Percentiles rank a stretch among this genome's conserved stretches.
Evolutionary conservation across 2,888 invertebrate species (phyloP).

Genomic region (Chymomyza amoena): DNA sequence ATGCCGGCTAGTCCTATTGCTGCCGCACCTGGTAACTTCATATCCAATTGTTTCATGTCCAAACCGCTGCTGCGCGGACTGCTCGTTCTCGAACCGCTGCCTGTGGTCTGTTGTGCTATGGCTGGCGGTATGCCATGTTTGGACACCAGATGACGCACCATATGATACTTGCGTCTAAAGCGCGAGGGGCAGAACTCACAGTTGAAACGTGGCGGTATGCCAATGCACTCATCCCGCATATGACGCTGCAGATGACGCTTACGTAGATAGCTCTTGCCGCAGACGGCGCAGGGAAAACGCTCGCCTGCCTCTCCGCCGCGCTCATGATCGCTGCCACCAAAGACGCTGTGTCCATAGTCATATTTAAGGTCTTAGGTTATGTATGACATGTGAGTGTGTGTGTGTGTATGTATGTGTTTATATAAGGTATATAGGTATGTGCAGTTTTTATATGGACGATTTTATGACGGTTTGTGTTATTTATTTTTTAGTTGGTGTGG

Average conservation of each 20-base stretch:
- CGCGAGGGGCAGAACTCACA: conserved; percentile 80
- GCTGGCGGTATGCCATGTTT: conserved; percentile 77
- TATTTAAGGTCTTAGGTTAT: conserved; percentile 40
- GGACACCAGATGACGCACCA: conserved; percentile 79
- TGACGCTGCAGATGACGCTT: conserved; percentile 83
- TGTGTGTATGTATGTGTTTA: conserved; percentile 28
- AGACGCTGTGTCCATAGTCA: conserved; percentile 55
- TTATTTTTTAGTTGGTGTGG: conserved; percentile 17
- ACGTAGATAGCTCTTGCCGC: conserved; percentile 82
- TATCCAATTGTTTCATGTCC: conserved; percentile 28
- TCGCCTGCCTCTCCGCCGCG: conserved; percentile 54
- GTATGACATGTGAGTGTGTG: conserved; percentile 1
- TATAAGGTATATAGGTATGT: conserved; percentile 12
- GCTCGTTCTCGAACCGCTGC: conserved; percentile 53
- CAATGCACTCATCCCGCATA: conserved; percentile 80
- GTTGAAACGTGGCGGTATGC: conserved; percentile 80
- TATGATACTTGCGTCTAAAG: conserved; percentile 80
- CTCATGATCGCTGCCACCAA: conserved; percentile 48
- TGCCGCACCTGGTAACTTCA: conserved; percentile 22
- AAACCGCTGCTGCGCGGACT: conserved; percentile 31
- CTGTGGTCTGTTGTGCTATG: conserved; percentile 69
- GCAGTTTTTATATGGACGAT: conserved; percentile 17
- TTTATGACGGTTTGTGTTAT: conserved; percentile 16
- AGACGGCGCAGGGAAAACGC: conserved; percentile 81
- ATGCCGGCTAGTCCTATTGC: conserved; percentile 2